Conservation (phyloP, 2,888 invertebrate species). For the Sussaba pulchella region DNA sequence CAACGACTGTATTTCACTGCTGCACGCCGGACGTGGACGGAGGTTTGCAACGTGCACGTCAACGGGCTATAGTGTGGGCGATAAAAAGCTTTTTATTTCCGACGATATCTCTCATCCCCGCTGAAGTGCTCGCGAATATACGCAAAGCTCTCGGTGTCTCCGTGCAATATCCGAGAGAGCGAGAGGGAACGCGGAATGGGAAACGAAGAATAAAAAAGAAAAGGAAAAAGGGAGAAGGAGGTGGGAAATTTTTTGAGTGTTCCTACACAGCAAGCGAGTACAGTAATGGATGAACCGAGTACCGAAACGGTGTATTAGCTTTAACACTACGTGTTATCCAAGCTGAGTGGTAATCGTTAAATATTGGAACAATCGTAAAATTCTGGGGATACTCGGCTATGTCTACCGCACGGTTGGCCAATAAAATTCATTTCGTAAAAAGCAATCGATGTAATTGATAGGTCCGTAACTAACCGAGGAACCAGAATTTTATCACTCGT, state of each 20-base stretch:
- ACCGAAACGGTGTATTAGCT: conserved; percentile 28
- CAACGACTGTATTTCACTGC: conserved; percentile 36
- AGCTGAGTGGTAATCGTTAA: conserved; percentile 43
- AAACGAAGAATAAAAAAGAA: conserved; percentile 1
- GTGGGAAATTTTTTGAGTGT: conserved; percentile 31
- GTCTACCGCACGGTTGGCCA: background rate
- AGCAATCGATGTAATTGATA: conserved; percentile 29
- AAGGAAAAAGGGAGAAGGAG: conserved; percentile 1
- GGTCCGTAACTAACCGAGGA: background rate
- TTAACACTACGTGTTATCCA: conserved; percentile 2
- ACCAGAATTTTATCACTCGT: background rate
- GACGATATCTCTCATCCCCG: conserved; percentile 51
- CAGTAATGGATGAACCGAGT: conserved; percentile 53
- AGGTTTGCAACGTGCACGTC: conserved; percentile 32
- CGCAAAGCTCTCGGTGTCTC: background rate
- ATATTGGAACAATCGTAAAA: conserved; percentile 47
- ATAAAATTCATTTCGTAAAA: conserved; percentile 13
- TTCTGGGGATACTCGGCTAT: background rate
- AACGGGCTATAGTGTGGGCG: conserved; percentile 21
- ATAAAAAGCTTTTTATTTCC: conserved; percentile 64
- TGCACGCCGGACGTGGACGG: conserved; percentile 13
- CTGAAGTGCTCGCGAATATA: conserved; percentile 22
- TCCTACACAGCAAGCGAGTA: conserved; percentile 14
- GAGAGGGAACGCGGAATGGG: background rate
- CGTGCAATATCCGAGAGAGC: background rate